Evolutionary conservation across 2,797 vertebrate species (phyloP), one percentile per base, ranked within the genome.

Genomic region (Gadopsis marmoratus): DNA sequence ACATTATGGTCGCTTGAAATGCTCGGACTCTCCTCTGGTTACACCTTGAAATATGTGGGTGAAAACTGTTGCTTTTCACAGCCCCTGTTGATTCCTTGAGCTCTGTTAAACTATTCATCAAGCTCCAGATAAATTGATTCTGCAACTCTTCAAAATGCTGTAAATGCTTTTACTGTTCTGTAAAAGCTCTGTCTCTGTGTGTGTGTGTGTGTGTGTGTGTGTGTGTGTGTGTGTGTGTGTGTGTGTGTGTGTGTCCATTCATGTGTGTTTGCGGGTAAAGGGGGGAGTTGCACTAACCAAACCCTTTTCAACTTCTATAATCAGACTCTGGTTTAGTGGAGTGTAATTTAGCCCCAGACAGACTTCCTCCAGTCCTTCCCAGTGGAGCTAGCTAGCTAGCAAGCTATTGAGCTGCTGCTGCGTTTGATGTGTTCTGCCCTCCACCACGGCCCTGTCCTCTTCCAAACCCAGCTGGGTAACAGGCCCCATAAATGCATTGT

Each of bases 311-410:
- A 93, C 90, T 94, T 94, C 90, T 94, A 94, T 95, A 93, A 94
- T 94, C 94, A 93, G 93, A 93, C 94, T 90, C 85, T 92, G 90
- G 93, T 94, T 93, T 90, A 85, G 89, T 90, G 86, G 83, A 93
- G 92, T 94, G 91, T 95, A 95, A 94, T 95, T 95, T 94, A 88
- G 88, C 86, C 77, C 88, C 93, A 94, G 93, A 94, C 93, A 94
- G 92, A 92, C 92, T 92, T 94, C 90, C 87, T 93, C 89, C 83
- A 63, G 85, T 92, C 87, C 86, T 91, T 86, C 87, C 86, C 83
- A 47, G 77, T 90, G 82, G 84, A 86, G 87, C 89, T 86, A 89
- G 86, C 66, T 62, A 59, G 80, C 85, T 85, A 76, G 85, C 83
- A 67, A 51, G 86, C 86, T 71, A 71, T 67, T 64, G 86, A 87